phyloP scores from a whole-genome alignment of 2,797 vertebrate species.

The Cossypha heuglini region DNA sequence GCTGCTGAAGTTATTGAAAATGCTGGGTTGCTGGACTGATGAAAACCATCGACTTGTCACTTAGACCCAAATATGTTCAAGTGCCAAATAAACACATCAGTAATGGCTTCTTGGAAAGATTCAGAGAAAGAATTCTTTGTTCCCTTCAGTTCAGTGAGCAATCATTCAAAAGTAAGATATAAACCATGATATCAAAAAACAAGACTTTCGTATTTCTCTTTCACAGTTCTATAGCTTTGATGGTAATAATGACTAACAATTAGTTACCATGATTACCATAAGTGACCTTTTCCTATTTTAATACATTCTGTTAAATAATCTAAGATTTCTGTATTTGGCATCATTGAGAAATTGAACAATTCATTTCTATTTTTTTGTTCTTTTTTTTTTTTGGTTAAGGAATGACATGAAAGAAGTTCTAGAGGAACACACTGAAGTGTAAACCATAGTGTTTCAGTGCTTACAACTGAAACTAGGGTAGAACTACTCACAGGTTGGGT shows the following conservation, averaged over 20 bases:
- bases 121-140: background rate
- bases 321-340: background rate
- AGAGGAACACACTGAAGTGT: background rate
- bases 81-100: background rate
- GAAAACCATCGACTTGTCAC: background rate
- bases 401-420: background rate
- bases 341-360: background rate
- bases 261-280: no score
- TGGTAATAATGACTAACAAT: background rate
- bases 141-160: background rate
- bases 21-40: background rate
- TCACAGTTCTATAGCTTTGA: background rate
- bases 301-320: background rate
- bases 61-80: background rate
- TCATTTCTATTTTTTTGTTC: fast-evolving
- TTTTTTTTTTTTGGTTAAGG: background rate
- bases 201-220: background rate
- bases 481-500: background rate
- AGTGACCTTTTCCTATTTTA: background rate
- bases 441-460: background rate
- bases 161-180: background rate
- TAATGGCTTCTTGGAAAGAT: background rate
- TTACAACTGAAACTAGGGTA: background rate
- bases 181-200: background rate
- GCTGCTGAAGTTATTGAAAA: background rate